Conservation (phyloP, 2,888 invertebrate species). For the Phyllotreta cruciferae region DNA sequence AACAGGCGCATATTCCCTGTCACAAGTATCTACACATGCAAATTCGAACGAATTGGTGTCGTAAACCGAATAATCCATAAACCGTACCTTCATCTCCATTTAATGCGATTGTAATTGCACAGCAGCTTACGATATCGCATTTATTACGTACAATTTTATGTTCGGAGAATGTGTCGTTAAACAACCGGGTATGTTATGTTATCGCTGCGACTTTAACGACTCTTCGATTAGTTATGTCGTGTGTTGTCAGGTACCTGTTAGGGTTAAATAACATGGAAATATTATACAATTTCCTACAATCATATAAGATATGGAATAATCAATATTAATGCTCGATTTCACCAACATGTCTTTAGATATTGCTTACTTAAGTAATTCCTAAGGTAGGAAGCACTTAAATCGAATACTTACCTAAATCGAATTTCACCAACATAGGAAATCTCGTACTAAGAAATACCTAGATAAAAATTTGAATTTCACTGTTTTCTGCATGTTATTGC, state of each 20-base stretch:
- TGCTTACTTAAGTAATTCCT: too few relatives aligned
- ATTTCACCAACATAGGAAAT: too few relatives aligned
- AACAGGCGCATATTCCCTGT: too few relatives aligned
- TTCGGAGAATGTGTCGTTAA: constrained; percentile 5
- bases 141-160: constrained; percentile 4
- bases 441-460: too few relatives aligned
- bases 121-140: not conserved
- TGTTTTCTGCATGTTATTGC: too few relatives aligned
- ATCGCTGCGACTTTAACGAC: constrained; percentile 3
- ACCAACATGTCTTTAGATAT: too few relatives aligned
- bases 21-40: too few relatives aligned
- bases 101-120: constrained; percentile 1
- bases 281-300: not conserved
- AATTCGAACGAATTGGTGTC: too few relatives aligned
- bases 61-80: not conserved
- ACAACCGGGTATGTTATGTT: not conserved
- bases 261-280: constrained; percentile 10
- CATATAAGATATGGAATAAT: not conserved
- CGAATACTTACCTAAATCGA: too few relatives aligned
- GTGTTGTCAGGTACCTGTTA: not conserved
- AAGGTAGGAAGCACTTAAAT: too few relatives aligned
- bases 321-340: too few relatives aligned
- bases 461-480: too few relatives aligned
- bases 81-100: constrained; percentile 5
- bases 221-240: constrained; percentile 5